phyloP scores from a whole-genome alignment of 53 echinoderm and acorn worm species.

The Crossaster papposus region DNA sequence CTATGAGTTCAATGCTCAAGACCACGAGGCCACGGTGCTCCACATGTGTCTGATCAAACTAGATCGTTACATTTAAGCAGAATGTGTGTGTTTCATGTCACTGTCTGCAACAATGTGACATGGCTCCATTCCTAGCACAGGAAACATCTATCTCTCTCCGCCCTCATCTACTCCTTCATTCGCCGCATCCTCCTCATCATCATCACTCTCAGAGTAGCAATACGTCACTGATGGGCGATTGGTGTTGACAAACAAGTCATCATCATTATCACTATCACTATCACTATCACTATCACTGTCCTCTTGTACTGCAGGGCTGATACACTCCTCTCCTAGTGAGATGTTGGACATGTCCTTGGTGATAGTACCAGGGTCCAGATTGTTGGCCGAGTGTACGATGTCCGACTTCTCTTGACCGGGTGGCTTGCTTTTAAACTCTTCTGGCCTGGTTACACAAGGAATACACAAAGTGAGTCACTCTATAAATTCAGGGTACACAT shows the following conservation, averaged over 20 bases:
- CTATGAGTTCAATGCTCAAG: not conserved
- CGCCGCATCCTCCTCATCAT: conserved; percentile 64
- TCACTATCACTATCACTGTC: conserved; percentile 63
- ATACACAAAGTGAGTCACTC: not conserved
- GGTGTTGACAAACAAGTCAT: conserved; percentile 93
- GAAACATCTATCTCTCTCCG: conserved; percentile 28
- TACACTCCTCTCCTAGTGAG: conserved; percentile 6
- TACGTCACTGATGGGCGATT: conserved; percentile 84
- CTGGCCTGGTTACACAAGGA: conserved; percentile 60
- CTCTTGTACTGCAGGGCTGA: conserved; percentile 5
- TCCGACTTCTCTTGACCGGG: not conserved
- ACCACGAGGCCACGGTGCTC: not conserved
- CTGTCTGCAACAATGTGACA: too few species aligned
- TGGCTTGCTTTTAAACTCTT: conserved; percentile 47
- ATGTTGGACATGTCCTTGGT: conserved; percentile 23
- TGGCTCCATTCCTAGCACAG: not conserved
- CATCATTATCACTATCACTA: conserved; percentile 76
- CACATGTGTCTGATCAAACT: too few species aligned
- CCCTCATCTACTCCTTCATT: conserved; percentile 15
- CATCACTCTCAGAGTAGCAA: conserved; percentile 78
- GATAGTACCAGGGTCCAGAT: not conserved
- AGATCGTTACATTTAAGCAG: too few species aligned
- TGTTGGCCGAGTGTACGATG: not conserved
- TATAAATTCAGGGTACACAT: not conserved
- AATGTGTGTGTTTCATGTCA: too few species aligned